Evolutionary conservation across 2,113 vertebrate genomes (phyloP).

Genomic region (Callithrix jacchus): DNA sequence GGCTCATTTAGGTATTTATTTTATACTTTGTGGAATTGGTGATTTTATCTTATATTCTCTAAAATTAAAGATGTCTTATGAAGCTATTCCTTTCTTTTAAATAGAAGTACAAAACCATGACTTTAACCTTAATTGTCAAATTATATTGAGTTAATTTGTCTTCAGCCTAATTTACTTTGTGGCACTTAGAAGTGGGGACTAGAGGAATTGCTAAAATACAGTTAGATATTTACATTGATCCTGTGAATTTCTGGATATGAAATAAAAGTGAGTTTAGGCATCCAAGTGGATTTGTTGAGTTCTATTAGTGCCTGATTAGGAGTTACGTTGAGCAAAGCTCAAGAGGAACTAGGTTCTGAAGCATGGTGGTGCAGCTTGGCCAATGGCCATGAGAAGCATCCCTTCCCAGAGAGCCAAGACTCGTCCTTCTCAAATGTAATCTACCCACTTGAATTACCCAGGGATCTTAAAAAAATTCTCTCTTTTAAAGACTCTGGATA

Average conservation of each 20-base stretch:
- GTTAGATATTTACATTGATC: not conserved
- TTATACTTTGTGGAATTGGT: not conserved
- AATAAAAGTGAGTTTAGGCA: not conserved
- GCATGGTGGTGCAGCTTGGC: not conserved
- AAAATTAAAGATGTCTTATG: not conserved
- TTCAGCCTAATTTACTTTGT: not conserved
- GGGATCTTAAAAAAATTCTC: not conserved
- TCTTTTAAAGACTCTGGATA: not conserved
- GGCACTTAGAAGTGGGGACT: not conserved
- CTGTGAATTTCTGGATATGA: not conserved
- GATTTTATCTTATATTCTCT: conserved; percentile 4
- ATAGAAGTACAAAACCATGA: not conserved
- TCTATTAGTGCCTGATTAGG: not conserved
- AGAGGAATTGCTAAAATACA: not conserved
- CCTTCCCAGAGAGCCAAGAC: not conserved
- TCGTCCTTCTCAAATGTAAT: not conserved
- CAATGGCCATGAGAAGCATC: not conserved
- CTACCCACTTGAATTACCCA: not conserved
- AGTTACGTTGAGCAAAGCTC: not conserved
- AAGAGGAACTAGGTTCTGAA: not conserved
- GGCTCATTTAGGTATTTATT: not conserved
- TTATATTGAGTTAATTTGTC: conserved; percentile 14
- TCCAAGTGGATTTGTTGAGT: not conserved
- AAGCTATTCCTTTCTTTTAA: not conserved
- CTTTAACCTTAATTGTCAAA: conserved; percentile 27